Evolutionary conservation across 2,797 vertebrate species (phyloP).

Genomic region (Knipowitschia caucasica): DNA sequence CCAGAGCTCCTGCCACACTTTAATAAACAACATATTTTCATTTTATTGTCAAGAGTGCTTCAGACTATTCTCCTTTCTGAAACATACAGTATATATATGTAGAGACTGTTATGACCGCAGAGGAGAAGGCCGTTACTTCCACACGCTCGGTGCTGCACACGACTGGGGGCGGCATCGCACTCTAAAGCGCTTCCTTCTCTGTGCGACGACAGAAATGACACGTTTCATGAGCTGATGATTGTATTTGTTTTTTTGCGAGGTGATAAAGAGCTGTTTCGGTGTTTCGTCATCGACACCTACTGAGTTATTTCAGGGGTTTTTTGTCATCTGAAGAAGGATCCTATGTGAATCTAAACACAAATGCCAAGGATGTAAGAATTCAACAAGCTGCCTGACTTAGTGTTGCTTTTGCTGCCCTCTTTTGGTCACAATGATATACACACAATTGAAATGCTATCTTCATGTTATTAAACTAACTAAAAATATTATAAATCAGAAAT

Average conservation of each 20-base stretch:
- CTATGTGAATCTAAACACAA: not conserved
- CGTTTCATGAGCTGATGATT: constrained; percentile 18
- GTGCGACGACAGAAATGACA: constrained; percentile 17
- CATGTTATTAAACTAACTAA: not conserved
- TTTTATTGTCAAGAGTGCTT: too few species aligned
- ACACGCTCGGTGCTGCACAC: constrained; percentile 25
- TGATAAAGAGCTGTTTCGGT: not conserved
- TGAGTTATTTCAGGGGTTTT: not conserved
- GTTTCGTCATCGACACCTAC: not conserved
- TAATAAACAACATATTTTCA: too few species aligned
- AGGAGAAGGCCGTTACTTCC: too few species aligned
- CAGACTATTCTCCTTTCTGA: too few species aligned
- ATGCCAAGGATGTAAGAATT: not conserved
- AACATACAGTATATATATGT: too few species aligned
- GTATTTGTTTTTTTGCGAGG: constrained; percentile 1
- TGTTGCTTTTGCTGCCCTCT: constrained; percentile 30
- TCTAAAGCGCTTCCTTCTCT: constrained; percentile 2
- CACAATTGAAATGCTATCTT: not conserved
- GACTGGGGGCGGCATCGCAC: constrained; percentile 40
- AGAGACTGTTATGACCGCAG: too few species aligned
- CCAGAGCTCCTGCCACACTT: too few species aligned
- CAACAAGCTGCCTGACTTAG: not conserved
- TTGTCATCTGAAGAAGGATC: not conserved
- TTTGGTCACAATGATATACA: constrained; percentile 13
- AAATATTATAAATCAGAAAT: not conserved